Evolutionary conservation across 2,888 invertebrate species (phyloP), one percentile per base, ranked within the genome.

Genomic region (Amblyjoppa proteus): DNA sequence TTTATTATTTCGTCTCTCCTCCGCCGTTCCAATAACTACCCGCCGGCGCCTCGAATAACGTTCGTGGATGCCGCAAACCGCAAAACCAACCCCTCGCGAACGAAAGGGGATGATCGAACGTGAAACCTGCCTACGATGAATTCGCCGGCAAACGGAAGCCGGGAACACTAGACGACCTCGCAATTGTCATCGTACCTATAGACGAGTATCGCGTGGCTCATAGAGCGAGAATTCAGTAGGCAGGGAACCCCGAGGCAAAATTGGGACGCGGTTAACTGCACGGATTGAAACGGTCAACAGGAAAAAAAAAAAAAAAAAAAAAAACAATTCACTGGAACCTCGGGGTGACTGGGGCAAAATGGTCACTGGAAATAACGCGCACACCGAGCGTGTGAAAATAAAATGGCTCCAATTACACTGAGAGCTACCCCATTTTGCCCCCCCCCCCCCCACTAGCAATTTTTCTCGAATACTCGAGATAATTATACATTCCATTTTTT

Each of bases 141-240:
- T 90, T 78, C 81, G 82, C 86, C 86, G 78, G 86, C 83, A 88
- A 89, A 89, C 90, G 86, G 88, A 89, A 86, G 86, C 85, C 87
- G 88, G 83, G 66, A 81, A 75, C 75, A 49, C 61, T 61, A 49
- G 61, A 76, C 66, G 51, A 49, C 34, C 75, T 38, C 28, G 38
- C 53, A 61, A 69, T 69, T 49, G 69, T 70, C 45, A 77, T 77
- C 66, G 28, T 68, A 51, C n/a, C 56, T 51, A 51, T 64, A 41
- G 28, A 13, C 28, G 25, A n/a, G 16, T 41, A 75, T 58, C 58
- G 56, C 66, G 41, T 58, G 64, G 56, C 68, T 56, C 56, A 77
- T 69, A 70, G 41, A 56, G n/a, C 9, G 31, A 34, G 34, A 31
- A 31, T 61, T 13, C 28, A 6, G 13, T 58, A 58, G 28, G 25